Percentiles rank a stretch among this genome's conserved stretches.
phyloP scores from a whole-genome alignment of 2,888 invertebrate genomes.

The Andrena marginata region DNA sequence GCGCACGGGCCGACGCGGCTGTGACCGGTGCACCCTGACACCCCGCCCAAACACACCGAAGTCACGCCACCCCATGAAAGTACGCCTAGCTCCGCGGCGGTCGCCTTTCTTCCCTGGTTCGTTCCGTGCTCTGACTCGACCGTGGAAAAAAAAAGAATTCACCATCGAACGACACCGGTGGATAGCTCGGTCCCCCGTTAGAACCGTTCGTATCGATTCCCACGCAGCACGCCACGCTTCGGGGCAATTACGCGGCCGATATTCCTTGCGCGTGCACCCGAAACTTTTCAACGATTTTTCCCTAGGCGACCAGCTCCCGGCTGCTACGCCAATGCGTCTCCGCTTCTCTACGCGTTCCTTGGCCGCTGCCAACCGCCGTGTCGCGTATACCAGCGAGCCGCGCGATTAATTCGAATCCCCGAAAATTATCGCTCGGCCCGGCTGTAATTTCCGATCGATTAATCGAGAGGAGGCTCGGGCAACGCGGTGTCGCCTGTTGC shows the following conservation, averaged over 20 bases:
- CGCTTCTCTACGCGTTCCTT: conserved; percentile 4
- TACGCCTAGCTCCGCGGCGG: conserved; percentile 24
- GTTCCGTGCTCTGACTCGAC: neutral
- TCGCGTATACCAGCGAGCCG: conserved; percentile 4
- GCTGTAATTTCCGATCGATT: conserved; percentile 77
- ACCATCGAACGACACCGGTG: neutral
- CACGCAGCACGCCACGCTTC: conserved; percentile 54
- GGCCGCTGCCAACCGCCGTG: neutral
- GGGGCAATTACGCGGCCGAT: conserved; percentile 61
- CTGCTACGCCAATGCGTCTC: conserved; percentile 37
- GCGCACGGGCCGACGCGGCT: conserved; percentile 57
- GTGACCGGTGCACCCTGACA: conserved; percentile 76
- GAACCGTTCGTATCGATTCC: conserved; percentile 65
- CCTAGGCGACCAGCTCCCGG: conserved; percentile 6
- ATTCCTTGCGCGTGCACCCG: conserved; percentile 40
- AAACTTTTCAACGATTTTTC: conserved; percentile 42
- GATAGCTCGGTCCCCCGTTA: conserved; percentile 31
- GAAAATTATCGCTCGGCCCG: conserved; percentile 40
- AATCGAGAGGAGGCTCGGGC: conserved; percentile 81
- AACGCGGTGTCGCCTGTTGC: conserved; percentile 82
- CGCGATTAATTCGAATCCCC: conserved; percentile 53
- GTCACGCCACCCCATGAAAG: conserved; percentile 40
- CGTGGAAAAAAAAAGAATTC: conserved; percentile 10
- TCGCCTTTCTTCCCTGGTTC: conserved; percentile 1
- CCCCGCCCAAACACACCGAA: conserved; percentile 80